Evolutionary conservation across 2,888 invertebrate genomes (phyloP), one percentile per base, ranked within the genome.

Genomic region (Nemapogon koenigi): DNA sequence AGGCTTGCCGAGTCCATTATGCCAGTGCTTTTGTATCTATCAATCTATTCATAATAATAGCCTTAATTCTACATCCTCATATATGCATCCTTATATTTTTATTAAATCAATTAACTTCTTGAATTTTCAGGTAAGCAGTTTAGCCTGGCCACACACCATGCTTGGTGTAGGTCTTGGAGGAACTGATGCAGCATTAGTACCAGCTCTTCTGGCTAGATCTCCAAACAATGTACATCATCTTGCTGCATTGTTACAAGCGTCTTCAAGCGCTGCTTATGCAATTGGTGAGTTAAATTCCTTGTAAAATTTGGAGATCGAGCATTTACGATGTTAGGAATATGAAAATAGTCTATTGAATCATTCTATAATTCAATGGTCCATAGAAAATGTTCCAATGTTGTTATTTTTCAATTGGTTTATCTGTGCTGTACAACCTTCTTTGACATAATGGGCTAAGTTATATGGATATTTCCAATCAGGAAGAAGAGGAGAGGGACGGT

Each of bases 101-200:
- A 6, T n/a, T 6, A 3, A 13, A 28, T 7, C 28, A 13, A 15
- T 31, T 15, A 10, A 8, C 8, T 31, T 16, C 17, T 3, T 16
- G 7, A 44, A 42, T 19, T 19, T 8, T 40, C 49, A 62, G 57
- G 57, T 67, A 47, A 43, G 48, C 25, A 51, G 43, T 43, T 52
- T 71, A 49, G 59, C 55, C 37, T 39, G 53, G 47, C 66, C 75
- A 52, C 79, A 80, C 63, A 52, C 53, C 51, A 50, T 50, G 51
- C 68, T 81, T 53, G 73, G 73, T 40, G 49, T 46, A 41, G 49
- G 71, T 65, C 46, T 67, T 67, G 44, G 50, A 58, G 46, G 65
- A 66, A 56, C 72, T 64, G 45, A 78, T 75, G 54, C 59, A 76
- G 52, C 68, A 76, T 51, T 76, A 71, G 38, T 67, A 67, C 45